phyloP scores from a whole-genome alignment of 2,113 vertebrate species.

The Platysternon megacephalum region DNA sequence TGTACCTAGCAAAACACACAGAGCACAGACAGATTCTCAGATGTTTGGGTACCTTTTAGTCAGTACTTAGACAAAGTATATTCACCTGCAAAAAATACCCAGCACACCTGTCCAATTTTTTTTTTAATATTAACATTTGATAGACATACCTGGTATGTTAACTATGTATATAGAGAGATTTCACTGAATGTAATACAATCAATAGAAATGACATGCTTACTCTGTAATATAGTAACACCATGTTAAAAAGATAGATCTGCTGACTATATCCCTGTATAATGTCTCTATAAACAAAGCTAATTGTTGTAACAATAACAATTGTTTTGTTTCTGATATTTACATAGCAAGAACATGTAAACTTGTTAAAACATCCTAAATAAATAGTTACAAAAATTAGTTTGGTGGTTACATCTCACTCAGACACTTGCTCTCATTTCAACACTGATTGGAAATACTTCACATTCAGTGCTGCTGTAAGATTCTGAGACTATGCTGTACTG shows the following conservation, averaged over 20 bases:
- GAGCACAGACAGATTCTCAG: neutral
- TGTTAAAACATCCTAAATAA: neutral
- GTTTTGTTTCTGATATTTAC: neutral
- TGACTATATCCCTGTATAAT: neutral
- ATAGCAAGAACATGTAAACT: neutral
- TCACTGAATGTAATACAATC: neutral
- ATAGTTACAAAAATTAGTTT: neutral
- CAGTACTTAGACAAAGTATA: neutral
- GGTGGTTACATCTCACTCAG: neutral
- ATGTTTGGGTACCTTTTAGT: neutral
- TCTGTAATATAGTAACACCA: neutral
- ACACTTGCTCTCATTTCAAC: neutral
- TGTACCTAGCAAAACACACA: neutral
- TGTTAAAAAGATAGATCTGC: neutral
- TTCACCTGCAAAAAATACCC: neutral
- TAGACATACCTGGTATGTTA: neutral
- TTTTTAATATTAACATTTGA: neutral
- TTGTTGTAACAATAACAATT: neutral
- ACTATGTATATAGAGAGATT: neutral
- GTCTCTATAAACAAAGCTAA: neutral
- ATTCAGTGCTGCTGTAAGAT: accelerated
- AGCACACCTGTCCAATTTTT: neutral
- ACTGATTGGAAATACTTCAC: accelerated
- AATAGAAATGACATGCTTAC: neutral
- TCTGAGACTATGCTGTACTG: neutral